Conservation (phyloP, 2,888 invertebrate genomes). For the Odontocerum albicorne region DNA sequence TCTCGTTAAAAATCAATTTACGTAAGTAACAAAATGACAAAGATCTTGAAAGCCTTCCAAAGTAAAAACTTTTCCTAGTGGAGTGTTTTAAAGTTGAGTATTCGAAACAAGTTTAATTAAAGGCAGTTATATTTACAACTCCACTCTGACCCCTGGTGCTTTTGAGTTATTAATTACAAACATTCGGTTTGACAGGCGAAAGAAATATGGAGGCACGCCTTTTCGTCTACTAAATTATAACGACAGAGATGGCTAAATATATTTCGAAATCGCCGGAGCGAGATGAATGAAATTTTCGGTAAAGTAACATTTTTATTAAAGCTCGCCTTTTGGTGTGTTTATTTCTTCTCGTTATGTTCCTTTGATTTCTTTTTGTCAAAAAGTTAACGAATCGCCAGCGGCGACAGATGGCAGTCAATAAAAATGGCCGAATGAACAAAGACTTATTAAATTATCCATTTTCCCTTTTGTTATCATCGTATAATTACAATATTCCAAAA, state of each 20-base stretch:
- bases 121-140: constrained; percentile 5
- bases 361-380: constrained; percentile 28
- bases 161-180: constrained; percentile 34
- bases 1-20: too few relatives aligned
- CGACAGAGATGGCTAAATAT: constrained; percentile 4
- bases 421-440: constrained; percentile 20
- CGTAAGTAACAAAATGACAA: too few relatives aligned
- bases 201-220: constrained; percentile 29
- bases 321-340: constrained; percentile 12
- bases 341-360: constrained; percentile 23
- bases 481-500: too few relatives aligned
- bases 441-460: constrained; percentile 15
- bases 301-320: constrained; percentile 24
- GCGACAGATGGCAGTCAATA: constrained; percentile 26
- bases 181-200: constrained; percentile 30
- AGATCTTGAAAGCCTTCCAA: too few relatives aligned
- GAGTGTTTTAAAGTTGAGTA: too few relatives aligned
- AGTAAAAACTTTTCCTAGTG: too few relatives aligned
- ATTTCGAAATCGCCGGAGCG: constrained; percentile 11
- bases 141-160: constrained; percentile 27
- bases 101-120: constrained; percentile 15
- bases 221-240: constrained; percentile 26
- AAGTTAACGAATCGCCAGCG: constrained; percentile 25
- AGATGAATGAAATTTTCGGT: constrained; percentile 8
- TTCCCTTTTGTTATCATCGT: constrained; percentile 9